Conservation (phyloP, 2,113 vertebrate genomes). For the Chinchilla lanigera region DNA sequence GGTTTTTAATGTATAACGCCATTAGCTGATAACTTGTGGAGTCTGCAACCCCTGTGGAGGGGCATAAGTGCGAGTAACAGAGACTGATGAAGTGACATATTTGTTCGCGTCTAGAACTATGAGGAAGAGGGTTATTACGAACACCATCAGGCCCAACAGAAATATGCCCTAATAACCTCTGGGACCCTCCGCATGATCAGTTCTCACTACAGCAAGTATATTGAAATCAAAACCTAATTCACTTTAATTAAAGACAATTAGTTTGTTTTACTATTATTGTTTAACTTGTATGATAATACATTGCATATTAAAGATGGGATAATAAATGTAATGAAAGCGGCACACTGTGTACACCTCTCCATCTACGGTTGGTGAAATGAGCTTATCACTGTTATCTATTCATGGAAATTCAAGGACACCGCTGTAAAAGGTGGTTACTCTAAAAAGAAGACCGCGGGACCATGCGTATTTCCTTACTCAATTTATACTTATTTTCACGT, state of each 20-base stretch:
- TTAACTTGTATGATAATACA: conserved; percentile 81
- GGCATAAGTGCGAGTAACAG: conserved; percentile 86
- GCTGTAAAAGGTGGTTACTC: not conserved
- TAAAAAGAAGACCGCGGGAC: not conserved
- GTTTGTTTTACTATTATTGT: conserved; percentile 87
- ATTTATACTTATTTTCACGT: conserved; percentile 42
- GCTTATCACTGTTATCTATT: not conserved
- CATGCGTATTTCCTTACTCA: not conserved
- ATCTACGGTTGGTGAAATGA: not conserved
- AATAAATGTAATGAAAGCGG: conserved; percentile 66
- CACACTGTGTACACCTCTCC: conserved; percentile 66
- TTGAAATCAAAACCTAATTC: conserved; percentile 86
- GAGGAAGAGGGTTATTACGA: conserved; percentile 85
- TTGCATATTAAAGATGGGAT: conserved; percentile 70
- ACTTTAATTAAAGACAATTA: conserved; percentile 89
- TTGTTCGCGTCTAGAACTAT: conserved; percentile 80
- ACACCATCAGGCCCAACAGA: conserved; percentile 81
- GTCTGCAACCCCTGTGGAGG: conserved; percentile 88
- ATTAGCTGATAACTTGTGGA: conserved; percentile 96
- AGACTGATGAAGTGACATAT: conserved; percentile 88
- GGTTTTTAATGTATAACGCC: conserved; percentile 92
- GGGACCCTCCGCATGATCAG: conserved; percentile 82
- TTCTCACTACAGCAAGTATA: conserved; percentile 79
- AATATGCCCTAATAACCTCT: conserved; percentile 86
- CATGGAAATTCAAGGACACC: conserved; percentile 9